A percentile compares a stretch with the other conserved stretches of the same genome.
Evolutionary conservation across 2,797 vertebrate species (phyloP).

Genomic region (Margarornis squamiger): DNA sequence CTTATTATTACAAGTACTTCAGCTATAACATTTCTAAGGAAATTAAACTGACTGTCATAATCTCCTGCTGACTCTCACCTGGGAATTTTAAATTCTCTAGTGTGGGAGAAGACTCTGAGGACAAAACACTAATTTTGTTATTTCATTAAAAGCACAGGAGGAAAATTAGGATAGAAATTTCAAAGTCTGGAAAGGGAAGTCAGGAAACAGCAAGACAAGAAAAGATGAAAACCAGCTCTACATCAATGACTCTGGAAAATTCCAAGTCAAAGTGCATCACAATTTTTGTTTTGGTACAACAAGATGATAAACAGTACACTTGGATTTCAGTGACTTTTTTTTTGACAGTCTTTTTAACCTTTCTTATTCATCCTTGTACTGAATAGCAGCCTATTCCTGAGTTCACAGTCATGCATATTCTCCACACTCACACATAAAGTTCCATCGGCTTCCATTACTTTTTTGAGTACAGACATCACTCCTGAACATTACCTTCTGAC

Average conservation of each 20-base stretch:
- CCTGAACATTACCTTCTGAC: not conserved
- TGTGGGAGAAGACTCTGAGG: not conserved
- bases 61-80: not conserved
- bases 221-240: not conserved
- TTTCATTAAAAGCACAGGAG: slow-evolving; percentile 2
- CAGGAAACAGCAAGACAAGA: not conserved
- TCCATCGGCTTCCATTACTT: not conserved
- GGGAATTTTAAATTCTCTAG: not conserved
- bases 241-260: not conserved
- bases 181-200: not conserved
- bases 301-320: not conserved
- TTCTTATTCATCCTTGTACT: not conserved
- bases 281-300: slow-evolving; percentile 8
- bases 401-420: not conserved
- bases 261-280: not conserved
- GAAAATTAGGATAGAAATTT: not conserved
- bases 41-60: not conserved
- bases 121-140: not conserved
- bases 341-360: not conserved
- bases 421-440: not conserved
- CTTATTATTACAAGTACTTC: not conserved
- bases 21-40: not conserved
- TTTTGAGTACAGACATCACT: not conserved
- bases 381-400: not conserved
- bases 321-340: not conserved